Base-by-base conservation (phyloP, 2,113 vertebrate genomes). In the Gorsachius goisagi region DNA sequence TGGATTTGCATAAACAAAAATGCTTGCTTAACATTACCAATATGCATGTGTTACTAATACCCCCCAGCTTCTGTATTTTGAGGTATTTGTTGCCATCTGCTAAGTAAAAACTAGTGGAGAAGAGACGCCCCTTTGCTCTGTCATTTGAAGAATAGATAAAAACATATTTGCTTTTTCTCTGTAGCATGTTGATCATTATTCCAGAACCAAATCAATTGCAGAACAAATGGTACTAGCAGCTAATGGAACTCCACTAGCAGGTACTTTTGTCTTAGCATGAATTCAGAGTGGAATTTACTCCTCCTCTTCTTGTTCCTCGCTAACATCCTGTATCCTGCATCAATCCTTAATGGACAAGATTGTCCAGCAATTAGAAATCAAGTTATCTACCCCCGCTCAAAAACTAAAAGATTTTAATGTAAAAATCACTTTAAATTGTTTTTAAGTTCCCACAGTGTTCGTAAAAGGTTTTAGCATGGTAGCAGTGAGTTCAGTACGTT, bases 151-250 rank as follows among this genome's bases (percentile, higher is more conserved):
- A 92, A 59, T 2, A 89, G 50, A 91, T 83, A 78, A 52, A 91
- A 85, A 88, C 13, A 1, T 73, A 53, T 93, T 91, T 94, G 37
- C 49, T 93, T 90, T 96, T 39, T 88, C 79, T 71, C 88, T 94
- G 32, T 88, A 99, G 99, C 99, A 99, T 62, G 95, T 98, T 85
- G 99, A 99, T 95, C 98, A 99, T 97, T 99, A 99, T 97, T 99
- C 99, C 95, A 98, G 98, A 92, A 99, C 99, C 55, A 99, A 99
- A 98, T 98, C 99, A 20, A 98, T 99, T 1, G 99, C 99, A 6
- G 99, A 99, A 97, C 98, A 98, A 96, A 96, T 99, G 98, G 98
- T 98, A 84, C 98, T 99, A 62, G 97, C 97, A 82, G 99, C 99
- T 80, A 98, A 99, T 13, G 98, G 98, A 72, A 97, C 97, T 47